These are phyloP conservation scores for Oophaga sylvatica DNA, from an alignment of 2,797 vertebrate species.

Conservation along the genomic window DNA sequence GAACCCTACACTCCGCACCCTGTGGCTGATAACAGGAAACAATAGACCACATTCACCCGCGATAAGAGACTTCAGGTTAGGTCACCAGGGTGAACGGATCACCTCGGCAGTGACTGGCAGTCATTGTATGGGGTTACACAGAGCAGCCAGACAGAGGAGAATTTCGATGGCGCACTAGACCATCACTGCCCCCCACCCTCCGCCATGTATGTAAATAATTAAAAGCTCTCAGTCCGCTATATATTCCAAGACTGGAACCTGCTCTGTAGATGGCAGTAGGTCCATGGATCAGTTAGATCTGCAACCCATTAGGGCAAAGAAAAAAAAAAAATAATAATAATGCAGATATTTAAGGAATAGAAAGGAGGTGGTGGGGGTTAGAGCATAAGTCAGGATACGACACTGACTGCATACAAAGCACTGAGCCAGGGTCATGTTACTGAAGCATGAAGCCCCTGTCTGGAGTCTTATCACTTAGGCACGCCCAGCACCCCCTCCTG, in stretches of 20 bases:
- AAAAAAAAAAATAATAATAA: constrained; percentile 38
- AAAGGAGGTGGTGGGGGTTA: constrained; percentile 1
- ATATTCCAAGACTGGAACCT: constrained; percentile 39
- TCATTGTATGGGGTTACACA: constrained; percentile 28
- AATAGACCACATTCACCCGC: neutral
- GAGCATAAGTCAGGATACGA: constrained; percentile 54
- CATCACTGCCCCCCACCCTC: neutral
- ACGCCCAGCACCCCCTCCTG: constrained; percentile 42
- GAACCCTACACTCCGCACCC: neutral
- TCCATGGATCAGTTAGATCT: constrained; percentile 27
- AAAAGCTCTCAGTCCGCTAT: constrained; percentile 34
- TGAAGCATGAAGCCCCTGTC: constrained; percentile 49
- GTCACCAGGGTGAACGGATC: constrained; percentile 7
- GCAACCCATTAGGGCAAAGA: constrained; percentile 23
- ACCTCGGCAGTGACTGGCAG: neutral
- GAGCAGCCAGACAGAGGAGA: neutral
- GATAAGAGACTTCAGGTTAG: constrained; percentile 13
- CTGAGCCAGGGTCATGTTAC: constrained; percentile 55
- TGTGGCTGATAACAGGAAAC: constrained; percentile 19
- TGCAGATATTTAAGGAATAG: constrained; percentile 49
- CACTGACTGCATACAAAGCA: constrained; percentile 59
- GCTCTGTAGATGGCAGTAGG: neutral
- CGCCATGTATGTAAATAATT: constrained; percentile 50
- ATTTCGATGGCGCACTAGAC: constrained; percentile 28
- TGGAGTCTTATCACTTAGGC: constrained; percentile 59